Conservation (phyloP, 2,888 invertebrate genomes). For the Eustalomyia histrio region DNA sequence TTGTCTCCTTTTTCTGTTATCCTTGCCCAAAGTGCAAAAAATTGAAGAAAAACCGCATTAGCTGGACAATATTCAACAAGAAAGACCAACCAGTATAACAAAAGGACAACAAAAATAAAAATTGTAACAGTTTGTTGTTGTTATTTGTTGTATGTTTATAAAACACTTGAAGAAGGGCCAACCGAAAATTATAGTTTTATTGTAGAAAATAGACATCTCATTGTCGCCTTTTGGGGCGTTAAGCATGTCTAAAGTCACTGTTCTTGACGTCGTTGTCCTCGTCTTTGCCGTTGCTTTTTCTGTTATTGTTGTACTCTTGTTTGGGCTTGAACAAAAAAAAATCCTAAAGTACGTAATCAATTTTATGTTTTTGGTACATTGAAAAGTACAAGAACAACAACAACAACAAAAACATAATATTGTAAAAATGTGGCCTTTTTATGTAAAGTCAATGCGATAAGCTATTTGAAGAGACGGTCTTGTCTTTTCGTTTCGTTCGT, state of each 20-base stretch:
- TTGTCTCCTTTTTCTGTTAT: too few relatives aligned
- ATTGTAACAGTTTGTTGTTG: slow-evolving; percentile 40
- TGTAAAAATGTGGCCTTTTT: slow-evolving; percentile 62
- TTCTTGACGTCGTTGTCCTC: slow-evolving; percentile 75
- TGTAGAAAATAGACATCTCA: slow-evolving; percentile 68
- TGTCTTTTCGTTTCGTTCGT: slow-evolving; percentile 67
- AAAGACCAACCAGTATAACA: background rate
- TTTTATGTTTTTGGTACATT: slow-evolving; percentile 54
- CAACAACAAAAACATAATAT: slow-evolving; percentile 12
- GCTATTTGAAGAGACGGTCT: slow-evolving; percentile 23
- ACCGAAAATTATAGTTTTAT: slow-evolving; percentile 64
- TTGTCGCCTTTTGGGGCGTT: slow-evolving; percentile 68
- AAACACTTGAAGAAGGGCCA: slow-evolving; percentile 62
- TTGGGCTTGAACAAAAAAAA: slow-evolving; percentile 44
- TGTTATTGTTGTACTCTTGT: slow-evolving; percentile 40
- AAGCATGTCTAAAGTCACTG: slow-evolving; percentile 70
- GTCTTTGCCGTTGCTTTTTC: slow-evolving; percentile 66
- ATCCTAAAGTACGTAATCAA: slow-evolving; percentile 62
- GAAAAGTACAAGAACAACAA: slow-evolving; percentile 32
- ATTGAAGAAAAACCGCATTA: background rate
- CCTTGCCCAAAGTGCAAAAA: background rate
- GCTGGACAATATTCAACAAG: slow-evolving; percentile 9
- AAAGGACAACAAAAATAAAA: slow-evolving; percentile 15
- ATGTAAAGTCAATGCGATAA: slow-evolving; percentile 52
- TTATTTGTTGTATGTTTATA: slow-evolving; percentile 20